Percentiles rank a stretch among this genome's conserved stretches.
phyloP scores from a whole-genome alignment of 1,140 invertebrate genomes.

The Lasioglossum albipes region DNA sequence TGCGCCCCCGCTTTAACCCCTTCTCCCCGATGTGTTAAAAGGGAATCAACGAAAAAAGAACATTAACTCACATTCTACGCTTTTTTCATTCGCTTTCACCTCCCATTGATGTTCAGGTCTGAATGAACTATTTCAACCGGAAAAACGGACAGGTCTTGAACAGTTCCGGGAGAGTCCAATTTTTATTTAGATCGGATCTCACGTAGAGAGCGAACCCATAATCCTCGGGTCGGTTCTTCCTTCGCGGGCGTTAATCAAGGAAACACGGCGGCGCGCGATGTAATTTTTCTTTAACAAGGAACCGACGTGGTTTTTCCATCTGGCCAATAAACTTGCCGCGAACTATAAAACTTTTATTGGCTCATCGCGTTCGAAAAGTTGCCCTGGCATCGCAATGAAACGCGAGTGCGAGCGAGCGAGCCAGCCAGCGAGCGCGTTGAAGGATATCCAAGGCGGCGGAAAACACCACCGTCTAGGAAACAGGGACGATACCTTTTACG shows the following conservation, averaged over 20 bases:
- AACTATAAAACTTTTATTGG: constrained; percentile 33
- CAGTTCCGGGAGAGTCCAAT: too few species aligned
- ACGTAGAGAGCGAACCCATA: too few species aligned
- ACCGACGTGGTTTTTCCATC: neutral
- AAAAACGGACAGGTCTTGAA: too few species aligned
- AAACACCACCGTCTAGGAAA: neutral
- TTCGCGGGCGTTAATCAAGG: too few species aligned
- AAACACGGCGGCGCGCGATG: neutral
- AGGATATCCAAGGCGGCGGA: neutral
- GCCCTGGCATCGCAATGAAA: constrained; percentile 4
- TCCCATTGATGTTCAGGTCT: too few species aligned
- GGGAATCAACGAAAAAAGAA: neutral
- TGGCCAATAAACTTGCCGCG: constrained; percentile 3
- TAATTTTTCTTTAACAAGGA: constrained; percentile 1
- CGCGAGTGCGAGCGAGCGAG: neutral
- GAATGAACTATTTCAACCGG: too few species aligned
- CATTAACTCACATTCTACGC: too few species aligned
- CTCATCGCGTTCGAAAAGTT: constrained; percentile 2
- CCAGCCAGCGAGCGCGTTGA: neutral
- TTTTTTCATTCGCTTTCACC: too few species aligned
- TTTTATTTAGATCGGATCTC: too few species aligned
- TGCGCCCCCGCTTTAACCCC: neutral
- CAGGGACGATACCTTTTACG: constrained; percentile 4
- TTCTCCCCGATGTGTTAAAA: neutral
- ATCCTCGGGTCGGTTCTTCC: too few species aligned